These are phyloP conservation scores for Embidobia sp. DNA, from an alignment of 2,888 invertebrate genomes.

Conservation along the genomic window DNA sequence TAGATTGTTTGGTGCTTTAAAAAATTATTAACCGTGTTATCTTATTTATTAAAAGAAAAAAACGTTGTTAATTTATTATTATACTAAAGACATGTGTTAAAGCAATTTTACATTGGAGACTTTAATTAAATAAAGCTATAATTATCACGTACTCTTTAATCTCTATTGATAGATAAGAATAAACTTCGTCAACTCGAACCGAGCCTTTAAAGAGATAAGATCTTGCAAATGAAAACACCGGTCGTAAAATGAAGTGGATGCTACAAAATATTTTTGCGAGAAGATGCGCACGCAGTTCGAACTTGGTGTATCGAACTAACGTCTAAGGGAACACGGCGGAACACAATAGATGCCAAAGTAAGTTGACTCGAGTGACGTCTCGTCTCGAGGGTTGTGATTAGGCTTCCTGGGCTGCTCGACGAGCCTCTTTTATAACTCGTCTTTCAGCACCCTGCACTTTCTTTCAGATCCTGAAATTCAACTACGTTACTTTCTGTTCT, in stretches of 20 bases:
- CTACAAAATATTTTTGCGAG: constrained; percentile 6
- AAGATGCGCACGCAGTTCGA: constrained; percentile 5
- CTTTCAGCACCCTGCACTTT: constrained; percentile 28
- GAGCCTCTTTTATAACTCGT: constrained; percentile 53
- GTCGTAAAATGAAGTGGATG: constrained; percentile 4
- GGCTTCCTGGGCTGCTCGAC: constrained; percentile 48
- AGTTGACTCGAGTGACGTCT: constrained; percentile 56
- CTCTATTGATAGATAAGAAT: too few relatives aligned
- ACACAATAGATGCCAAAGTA: constrained; percentile 48
- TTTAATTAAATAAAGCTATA: too few relatives aligned
- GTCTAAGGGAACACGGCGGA: constrained; percentile 29
- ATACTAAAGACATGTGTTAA: too few relatives aligned
- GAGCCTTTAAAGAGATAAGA: not conserved
- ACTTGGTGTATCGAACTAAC: constrained; percentile 32
- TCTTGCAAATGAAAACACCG: not conserved
- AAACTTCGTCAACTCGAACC: not conserved
- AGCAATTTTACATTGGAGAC: too few relatives aligned
- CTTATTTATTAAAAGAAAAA: too few relatives aligned
- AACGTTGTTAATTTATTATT: too few relatives aligned
- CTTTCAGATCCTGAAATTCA: constrained; percentile 34
- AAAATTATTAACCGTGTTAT: too few relatives aligned
- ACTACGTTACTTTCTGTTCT: constrained; percentile 48
- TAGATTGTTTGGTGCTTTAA: too few relatives aligned
- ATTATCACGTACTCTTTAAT: too few relatives aligned
- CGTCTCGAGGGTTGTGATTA: constrained; percentile 63